A percentile compares a stretch with the other conserved stretches of the same genome.
These are phyloP conservation scores for Leptodactylus fallax DNA, from an alignment of 2,797 vertebrate genomes.

Conservation along the genomic window DNA sequence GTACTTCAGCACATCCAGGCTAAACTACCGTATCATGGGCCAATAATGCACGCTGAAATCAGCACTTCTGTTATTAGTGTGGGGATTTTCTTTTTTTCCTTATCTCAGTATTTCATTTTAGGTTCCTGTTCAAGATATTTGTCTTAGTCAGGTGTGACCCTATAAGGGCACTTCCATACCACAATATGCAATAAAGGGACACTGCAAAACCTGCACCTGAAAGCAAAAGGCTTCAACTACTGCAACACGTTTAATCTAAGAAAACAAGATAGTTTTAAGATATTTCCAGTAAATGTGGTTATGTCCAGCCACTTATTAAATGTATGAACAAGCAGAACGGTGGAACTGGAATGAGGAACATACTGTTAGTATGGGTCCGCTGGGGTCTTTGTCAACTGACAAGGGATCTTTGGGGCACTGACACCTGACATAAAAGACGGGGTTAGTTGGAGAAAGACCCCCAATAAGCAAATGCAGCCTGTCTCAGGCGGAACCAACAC, in stretches of 20 bases:
- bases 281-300: neutral
- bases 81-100: no score
- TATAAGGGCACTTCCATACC: neutral
- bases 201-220: neutral
- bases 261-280: no score
- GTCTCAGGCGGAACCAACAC: no score
- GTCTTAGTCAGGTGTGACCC: neutral
- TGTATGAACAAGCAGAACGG: no score
- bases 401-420: no score
- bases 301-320: no score
- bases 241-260: neutral
- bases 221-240: neutral
- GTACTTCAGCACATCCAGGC: neutral
- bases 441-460: no score
- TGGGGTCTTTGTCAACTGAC: no score
- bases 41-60: neutral
- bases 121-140: neutral
- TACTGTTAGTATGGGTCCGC: no score
- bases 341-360: no score
- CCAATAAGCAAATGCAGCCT: no score
- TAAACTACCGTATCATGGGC: neutral
- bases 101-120: neutral
- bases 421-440: no score
- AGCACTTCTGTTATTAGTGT: neutral
- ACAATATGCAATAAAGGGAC: neutral